Percentiles rank a stretch among this genome's conserved stretches.
Evolutionary conservation across 2,888 invertebrate species (phyloP).

Genomic region (Lithophane socia): DNA sequence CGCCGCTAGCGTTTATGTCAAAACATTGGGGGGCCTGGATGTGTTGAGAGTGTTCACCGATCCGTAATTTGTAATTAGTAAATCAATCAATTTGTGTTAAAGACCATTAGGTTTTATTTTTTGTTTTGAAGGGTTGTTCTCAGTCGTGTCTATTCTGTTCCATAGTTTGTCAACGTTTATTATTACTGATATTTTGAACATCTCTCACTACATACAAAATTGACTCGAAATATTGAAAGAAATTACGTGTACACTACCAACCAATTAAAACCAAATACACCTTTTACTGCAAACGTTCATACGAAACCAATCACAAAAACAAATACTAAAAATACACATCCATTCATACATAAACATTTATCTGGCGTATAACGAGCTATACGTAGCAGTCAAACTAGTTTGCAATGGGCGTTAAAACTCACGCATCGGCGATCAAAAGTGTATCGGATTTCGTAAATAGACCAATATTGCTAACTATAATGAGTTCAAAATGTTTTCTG

Average conservation of each 20-base stretch:
- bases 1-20: conserved; percentile 4
- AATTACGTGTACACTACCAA: not conserved
- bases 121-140: not conserved
- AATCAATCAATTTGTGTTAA: conserved; percentile 25
- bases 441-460: conserved; percentile 54
- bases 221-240: not conserved
- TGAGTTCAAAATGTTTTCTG: conserved; percentile 29
- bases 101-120: not conserved
- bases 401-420: conserved; percentile 53
- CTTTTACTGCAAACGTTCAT: conserved; percentile 9
- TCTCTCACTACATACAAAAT: not conserved
- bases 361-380: conserved; percentile 37
- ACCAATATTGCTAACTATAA: conserved; percentile 35
- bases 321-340: conserved; percentile 55
- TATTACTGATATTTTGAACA: not conserved
- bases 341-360: conserved; percentile 55
- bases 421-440: conserved; percentile 56
- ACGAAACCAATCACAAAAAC: conserved; percentile 41
- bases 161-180: not conserved
- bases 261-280: conserved; percentile 19
- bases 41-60: conserved; percentile 16
- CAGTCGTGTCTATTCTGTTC: not conserved
- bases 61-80: conserved; percentile 4
- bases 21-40: conserved; percentile 38
- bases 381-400: conserved; percentile 47